Conservation (phyloP, 92 coral and sea anemone species). For the Porites lobata region DNA sequence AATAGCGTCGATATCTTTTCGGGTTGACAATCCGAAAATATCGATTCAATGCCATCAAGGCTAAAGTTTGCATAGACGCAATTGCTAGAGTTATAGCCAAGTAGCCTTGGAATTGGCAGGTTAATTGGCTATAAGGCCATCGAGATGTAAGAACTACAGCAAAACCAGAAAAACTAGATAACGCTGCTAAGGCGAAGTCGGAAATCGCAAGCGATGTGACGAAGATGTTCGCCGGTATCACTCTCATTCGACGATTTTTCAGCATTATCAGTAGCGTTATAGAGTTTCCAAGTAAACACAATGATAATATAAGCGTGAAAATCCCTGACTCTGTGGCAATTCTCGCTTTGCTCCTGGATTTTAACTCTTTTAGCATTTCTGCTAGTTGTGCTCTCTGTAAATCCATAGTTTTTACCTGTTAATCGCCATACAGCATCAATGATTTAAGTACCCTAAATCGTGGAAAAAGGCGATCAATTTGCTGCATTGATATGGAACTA, state of each 20-base stretch:
- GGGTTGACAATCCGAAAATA: constrained; percentile 70
- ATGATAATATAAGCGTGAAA: neutral
- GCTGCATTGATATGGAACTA: no score
- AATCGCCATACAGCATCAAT: neutral
- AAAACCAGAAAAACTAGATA: neutral
- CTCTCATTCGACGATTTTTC: neutral
- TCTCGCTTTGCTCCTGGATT: constrained; percentile 53
- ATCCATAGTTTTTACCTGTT: neutral
- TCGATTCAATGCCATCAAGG: constrained; percentile 69
- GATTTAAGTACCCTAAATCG: no score
- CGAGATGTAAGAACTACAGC: constrained; percentile 21
- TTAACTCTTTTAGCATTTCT: constrained; percentile 39
- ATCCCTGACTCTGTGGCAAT: constrained; percentile 53
- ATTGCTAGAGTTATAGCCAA: constrained; percentile 48
- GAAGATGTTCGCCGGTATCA: neutral
- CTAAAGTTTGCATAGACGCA: constrained; percentile 74
- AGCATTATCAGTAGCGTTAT: neutral
- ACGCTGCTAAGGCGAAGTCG: neutral
- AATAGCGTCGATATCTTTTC: constrained; percentile 27
- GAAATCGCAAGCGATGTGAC: neutral
- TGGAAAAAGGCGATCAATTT: no score
- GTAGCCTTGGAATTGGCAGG: constrained; percentile 75
- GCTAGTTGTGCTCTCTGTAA: neutral
- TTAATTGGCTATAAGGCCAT: constrained; percentile 43
- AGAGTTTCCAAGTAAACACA: neutral